Base-by-base conservation (phyloP, 2,888 invertebrate species). In the Bursaphelenchus okinawaensis region DNA sequence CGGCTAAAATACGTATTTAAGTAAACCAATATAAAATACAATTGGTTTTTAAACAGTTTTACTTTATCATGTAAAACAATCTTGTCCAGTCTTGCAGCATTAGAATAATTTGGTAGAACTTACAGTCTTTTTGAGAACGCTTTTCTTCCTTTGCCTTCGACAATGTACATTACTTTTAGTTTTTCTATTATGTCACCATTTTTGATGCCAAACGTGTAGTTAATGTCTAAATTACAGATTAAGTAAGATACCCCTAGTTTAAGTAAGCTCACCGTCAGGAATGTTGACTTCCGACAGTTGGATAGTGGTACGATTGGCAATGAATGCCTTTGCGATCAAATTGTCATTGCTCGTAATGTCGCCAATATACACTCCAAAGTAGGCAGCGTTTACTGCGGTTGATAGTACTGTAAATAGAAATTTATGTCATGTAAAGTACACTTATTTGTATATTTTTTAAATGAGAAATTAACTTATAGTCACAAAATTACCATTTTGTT, bases 261-360 rank as follows among this genome's bases (percentile, higher is more conserved):
- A 12, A 57, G 19, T 19, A 8, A 20, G n/a, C 50, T 51, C 40
- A 59, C 60, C 60, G 9, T 40, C 19, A 19, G 62, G 62, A 24
- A 65, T 52, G 29, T 52, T 65, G 6, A 52, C 54, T 19, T 70
- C 59, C 22, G 63, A 66, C 22, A 78, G 68, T 58, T 78, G 77
- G 7, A 78, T 55, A 58, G 68, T 69, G n/a, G 71, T 78, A 1
- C 68, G 59, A 65, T 78, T 78, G 31, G 73, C 75, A 24, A 75
- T 55, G 60, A 69, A 78, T 4, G 77, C 73, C 9, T 74, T 69
- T 9, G 68, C 68, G 23, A 31, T 24, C 20, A 68, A 50, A 16
- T 61, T 60, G 23, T 29, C 40, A 19, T 52, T 54, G 12, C 31
- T 12, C 29, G 3, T 40, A 12, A 40, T 12, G 6, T 40, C 40